A percentile compares a stretch with the other conserved stretches of the same genome.
Conservation (phyloP, 2,888 invertebrate species). For the Lydus trimaculatus region DNA sequence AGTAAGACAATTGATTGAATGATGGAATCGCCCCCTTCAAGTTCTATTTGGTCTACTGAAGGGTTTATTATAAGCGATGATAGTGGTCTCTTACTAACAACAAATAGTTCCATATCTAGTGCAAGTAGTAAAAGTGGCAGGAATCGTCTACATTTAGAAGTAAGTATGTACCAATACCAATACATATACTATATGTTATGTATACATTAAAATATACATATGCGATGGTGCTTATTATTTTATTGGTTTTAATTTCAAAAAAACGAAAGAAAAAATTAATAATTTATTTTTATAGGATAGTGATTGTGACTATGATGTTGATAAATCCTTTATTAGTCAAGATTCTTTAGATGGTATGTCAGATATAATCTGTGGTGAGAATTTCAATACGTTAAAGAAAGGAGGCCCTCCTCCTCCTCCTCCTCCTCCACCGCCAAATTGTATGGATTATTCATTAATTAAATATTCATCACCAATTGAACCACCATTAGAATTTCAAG, state of each 20-base stretch:
- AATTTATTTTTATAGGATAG: slow-evolving; percentile 82
- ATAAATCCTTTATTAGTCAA: slow-evolving; percentile 78
- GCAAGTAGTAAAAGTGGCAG: slow-evolving; percentile 74
- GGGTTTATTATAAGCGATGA: slow-evolving; percentile 78
- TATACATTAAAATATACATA: too few species aligned
- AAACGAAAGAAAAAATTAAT: too few species aligned
- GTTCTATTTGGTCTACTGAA: slow-evolving; percentile 77
- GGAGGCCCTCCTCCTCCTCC: too few species aligned
- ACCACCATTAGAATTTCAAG: slow-evolving; percentile 87
- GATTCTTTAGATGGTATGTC: slow-evolving; percentile 77
- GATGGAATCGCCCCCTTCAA: slow-evolving; percentile 82
- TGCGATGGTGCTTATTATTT: too few species aligned
- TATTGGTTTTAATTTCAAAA: too few species aligned
- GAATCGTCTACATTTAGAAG: slow-evolving; percentile 74
- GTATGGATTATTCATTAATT: slow-evolving; percentile 62
- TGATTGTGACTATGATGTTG: slow-evolving; percentile 85
- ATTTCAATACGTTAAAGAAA: slow-evolving; percentile 84
- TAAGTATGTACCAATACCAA: slow-evolving; percentile 54
- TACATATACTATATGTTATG: too few species aligned
- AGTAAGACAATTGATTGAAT: slow-evolving; percentile 17
- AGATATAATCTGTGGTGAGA: slow-evolving; percentile 80
- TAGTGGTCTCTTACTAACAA: slow-evolving; percentile 75
- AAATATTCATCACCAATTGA: slow-evolving; percentile 74
- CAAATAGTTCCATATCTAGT: slow-evolving; percentile 78
- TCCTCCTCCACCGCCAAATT: too few species aligned